phyloP scores from a whole-genome alignment of 2,113 vertebrate species.

The Rissa tridactyla region DNA sequence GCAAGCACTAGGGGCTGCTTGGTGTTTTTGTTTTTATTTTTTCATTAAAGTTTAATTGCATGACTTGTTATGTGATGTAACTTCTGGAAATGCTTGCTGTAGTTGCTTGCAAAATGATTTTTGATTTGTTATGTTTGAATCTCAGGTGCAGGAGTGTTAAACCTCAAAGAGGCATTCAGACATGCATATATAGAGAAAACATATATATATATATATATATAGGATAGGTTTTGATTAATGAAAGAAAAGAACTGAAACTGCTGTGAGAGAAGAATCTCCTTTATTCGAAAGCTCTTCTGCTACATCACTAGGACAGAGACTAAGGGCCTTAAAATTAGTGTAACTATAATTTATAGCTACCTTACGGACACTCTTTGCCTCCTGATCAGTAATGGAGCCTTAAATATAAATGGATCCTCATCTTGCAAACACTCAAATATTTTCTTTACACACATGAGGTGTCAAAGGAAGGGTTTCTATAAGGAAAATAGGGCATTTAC shows the following conservation, averaged over 20 bases:
- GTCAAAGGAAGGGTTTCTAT: conserved; percentile 28
- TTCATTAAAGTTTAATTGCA: conserved; percentile 73
- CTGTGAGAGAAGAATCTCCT: conserved; percentile 35
- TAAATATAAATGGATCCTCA: conserved; percentile 56
- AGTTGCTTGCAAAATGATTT: conserved; percentile 72
- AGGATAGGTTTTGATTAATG: conserved; percentile 40
- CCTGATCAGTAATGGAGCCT: conserved; percentile 57
- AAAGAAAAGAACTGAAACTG: conserved; percentile 25
- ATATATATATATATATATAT: not conserved
- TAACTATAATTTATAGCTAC: conserved; percentile 56
- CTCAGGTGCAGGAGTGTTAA: conserved; percentile 26
- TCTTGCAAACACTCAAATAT: conserved; percentile 26
- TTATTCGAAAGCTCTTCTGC: conserved; percentile 51
- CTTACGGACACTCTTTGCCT: conserved; percentile 50
- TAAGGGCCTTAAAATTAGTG: conserved; percentile 38
- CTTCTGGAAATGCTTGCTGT: conserved; percentile 77
- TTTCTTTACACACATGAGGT: conserved; percentile 25
- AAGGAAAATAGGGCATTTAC: conserved; percentile 26
- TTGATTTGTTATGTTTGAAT: conserved; percentile 55
- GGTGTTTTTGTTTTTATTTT: conserved; percentile 68
- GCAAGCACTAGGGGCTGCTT: conserved; percentile 67
- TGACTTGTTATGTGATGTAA: conserved; percentile 79
- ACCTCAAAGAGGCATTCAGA: conserved; percentile 18
- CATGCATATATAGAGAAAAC: not conserved
- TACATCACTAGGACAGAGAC: conserved; percentile 20